These are phyloP conservation scores for Grapholita molesta DNA, from an alignment of 1,140 invertebrate species.

Conservation along the genomic window DNA sequence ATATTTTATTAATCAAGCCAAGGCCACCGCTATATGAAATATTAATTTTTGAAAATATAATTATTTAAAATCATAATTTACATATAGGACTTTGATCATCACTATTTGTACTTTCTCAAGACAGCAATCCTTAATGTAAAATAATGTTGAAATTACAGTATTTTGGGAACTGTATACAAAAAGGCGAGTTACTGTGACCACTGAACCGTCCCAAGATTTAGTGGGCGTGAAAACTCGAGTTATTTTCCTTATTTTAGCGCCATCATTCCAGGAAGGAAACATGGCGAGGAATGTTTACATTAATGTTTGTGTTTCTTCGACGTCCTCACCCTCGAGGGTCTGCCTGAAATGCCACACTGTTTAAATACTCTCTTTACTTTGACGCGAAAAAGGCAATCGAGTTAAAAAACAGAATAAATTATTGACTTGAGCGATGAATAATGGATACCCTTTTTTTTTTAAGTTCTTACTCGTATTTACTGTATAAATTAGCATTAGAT, in stretches of 20 bases:
- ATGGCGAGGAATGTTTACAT: not conserved
- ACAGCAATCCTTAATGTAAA: no score
- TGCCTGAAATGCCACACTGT: not conserved
- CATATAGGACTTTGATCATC: no score
- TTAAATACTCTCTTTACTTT: not conserved
- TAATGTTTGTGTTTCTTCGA: constrained; percentile 1
- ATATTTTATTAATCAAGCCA: not conserved
- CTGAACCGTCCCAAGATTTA: not conserved
- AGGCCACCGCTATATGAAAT: not conserved
- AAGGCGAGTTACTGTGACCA: not conserved
- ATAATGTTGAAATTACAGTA: not conserved
- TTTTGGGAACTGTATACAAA: not conserved
- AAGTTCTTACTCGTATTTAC: no score
- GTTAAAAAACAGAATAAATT: not conserved
- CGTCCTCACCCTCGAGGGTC: not conserved
- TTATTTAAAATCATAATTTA: no score
- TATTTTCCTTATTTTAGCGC: not conserved
- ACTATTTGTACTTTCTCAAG: no score
- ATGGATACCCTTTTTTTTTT: no score
- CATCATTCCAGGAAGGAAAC: constrained; percentile 1
- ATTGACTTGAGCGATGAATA: not conserved
- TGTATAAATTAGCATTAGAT: no score
- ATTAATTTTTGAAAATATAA: not conserved
- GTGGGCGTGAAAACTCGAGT: not conserved
- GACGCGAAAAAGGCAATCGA: constrained; percentile 4